Evolutionary conservation across 2,888 invertebrate species (phyloP).

Genomic region (Macaria notata): DNA sequence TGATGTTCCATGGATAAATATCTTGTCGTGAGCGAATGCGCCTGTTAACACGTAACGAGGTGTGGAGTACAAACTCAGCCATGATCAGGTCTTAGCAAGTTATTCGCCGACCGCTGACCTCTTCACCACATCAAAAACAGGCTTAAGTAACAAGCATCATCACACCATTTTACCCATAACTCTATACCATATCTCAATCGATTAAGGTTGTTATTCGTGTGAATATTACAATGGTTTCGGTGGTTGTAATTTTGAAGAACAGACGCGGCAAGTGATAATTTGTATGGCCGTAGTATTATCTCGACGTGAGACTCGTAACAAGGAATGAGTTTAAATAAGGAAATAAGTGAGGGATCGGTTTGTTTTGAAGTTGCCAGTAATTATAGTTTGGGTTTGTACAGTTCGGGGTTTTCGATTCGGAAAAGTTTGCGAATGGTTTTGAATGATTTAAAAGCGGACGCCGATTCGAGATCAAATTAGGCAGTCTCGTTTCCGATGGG

Average conservation of each 20-base stretch:
- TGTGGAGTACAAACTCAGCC: conserved; percentile 80
- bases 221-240: conserved; percentile 38
- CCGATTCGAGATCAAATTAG: conserved; percentile 15
- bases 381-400: conserved; percentile 48
- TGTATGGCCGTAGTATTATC: conserved; percentile 79
- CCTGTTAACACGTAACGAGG: conserved; percentile 82
- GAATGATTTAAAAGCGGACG: conserved; percentile 18
- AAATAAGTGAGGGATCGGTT: conserved; percentile 56
- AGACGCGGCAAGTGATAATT: conserved; percentile 76
- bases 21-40: conserved; percentile 79
- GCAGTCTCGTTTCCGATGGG: conserved; percentile 6
- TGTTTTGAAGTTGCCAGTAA: conserved; percentile 54
- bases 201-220: conserved; percentile 36
- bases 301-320: conserved; percentile 74
- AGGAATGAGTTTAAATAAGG: conserved; percentile 66
- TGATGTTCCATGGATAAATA: conserved; percentile 76
- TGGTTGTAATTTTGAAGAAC: conserved; percentile 55
- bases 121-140: conserved; percentile 50
- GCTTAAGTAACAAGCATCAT: conserved; percentile 12
- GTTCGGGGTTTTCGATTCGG: conserved; percentile 25
- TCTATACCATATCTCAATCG: conserved; percentile 34
- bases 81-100: conserved; percentile 80
- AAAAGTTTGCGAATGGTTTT: conserved; percentile 14
- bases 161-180: not conserved
- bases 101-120: conserved; percentile 80